These are phyloP conservation scores for Acanthurus tractus DNA, from an alignment of 2,797 vertebrate genomes.

Conservation along the genomic window DNA sequence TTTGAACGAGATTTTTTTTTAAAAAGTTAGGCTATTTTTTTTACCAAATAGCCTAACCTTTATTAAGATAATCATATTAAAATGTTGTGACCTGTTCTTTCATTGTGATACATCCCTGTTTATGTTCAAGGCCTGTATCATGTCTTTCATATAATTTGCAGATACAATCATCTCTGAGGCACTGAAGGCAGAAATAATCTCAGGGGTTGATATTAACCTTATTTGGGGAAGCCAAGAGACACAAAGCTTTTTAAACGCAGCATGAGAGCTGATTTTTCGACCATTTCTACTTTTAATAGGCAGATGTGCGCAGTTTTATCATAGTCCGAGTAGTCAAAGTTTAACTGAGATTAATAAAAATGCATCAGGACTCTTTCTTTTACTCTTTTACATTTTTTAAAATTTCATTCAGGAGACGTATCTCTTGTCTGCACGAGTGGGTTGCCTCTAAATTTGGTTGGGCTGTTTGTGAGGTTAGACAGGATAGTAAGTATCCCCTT, in stretches of 20 bases:
- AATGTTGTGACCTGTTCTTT: not conserved
- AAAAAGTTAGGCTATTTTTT: not conserved
- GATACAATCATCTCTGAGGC: slow-evolving; percentile 35
- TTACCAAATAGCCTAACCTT: not conserved
- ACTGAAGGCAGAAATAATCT: slow-evolving; percentile 28
- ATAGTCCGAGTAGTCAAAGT: too few relatives aligned
- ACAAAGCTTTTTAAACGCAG: not conserved
- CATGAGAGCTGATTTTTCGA: not conserved
- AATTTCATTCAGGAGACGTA: too few relatives aligned
- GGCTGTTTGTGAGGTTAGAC: too few relatives aligned
- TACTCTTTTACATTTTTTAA: too few relatives aligned
- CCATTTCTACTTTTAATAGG: not conserved
- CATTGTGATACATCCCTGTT: not conserved
- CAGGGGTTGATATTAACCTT: slow-evolving; percentile 11
- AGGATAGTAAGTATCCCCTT: too few relatives aligned
- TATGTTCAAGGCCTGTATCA: not conserved
- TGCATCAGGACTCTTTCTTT: too few relatives aligned
- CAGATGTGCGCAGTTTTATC: not conserved
- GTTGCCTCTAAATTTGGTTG: too few relatives aligned
- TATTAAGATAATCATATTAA: slow-evolving; percentile 1
- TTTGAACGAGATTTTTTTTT: not conserved
- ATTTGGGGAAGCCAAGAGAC: slow-evolving; percentile 6
- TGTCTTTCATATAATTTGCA: slow-evolving; percentile 22
- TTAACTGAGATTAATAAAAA: too few relatives aligned
- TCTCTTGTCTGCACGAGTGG: too few relatives aligned